Percentiles rank a stretch among this genome's conserved stretches.
Evolutionary conservation across 2,113 vertebrate species (phyloP).

Genomic region (Morone saxatilis): DNA sequence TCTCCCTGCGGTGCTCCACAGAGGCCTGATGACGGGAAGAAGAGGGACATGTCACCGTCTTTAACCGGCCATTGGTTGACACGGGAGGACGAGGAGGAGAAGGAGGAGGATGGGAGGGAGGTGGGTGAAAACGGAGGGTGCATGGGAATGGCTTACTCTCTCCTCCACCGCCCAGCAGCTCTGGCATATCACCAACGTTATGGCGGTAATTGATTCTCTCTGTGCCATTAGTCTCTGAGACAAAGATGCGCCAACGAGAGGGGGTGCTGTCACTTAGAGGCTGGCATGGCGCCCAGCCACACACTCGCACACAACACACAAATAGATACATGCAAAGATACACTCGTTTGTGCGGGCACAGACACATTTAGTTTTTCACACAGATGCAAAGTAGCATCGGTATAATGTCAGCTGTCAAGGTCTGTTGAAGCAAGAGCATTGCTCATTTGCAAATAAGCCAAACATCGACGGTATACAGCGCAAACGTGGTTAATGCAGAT

Average conservation of each 20-base stretch:
- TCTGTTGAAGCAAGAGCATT: conserved; percentile 62
- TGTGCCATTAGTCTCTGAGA: conserved; percentile 94
- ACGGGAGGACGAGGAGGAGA: conserved; percentile 34
- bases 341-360: conserved; percentile 18
- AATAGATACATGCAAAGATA: conserved; percentile 64
- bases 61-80: conserved; percentile 53
- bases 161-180: conserved; percentile 66
- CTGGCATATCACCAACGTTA: conserved; percentile 91
- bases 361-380: conserved; percentile 32
- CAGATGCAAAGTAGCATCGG: conserved; percentile 37
- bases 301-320: conserved; percentile 68
- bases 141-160: conserved; percentile 70
- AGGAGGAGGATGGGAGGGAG: conserved; percentile 26
- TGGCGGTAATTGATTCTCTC: conserved; percentile 96
- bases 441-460: conserved; percentile 66
- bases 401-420: conserved; percentile 71
- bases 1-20: conserved; percentile 73
- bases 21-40: conserved; percentile 65
- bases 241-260: conserved; percentile 90
- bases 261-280: conserved; percentile 91
- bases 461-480: conserved; percentile 30
- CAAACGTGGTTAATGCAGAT: conserved; percentile 37
- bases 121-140: conserved; percentile 41
- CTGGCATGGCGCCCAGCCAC: conserved; percentile 87
- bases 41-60: conserved; percentile 56